Percentiles rank a stretch among this genome's conserved stretches.
Conservation (phyloP, 2,797 vertebrate genomes). For the Paratrypauchen microcephalus region DNA sequence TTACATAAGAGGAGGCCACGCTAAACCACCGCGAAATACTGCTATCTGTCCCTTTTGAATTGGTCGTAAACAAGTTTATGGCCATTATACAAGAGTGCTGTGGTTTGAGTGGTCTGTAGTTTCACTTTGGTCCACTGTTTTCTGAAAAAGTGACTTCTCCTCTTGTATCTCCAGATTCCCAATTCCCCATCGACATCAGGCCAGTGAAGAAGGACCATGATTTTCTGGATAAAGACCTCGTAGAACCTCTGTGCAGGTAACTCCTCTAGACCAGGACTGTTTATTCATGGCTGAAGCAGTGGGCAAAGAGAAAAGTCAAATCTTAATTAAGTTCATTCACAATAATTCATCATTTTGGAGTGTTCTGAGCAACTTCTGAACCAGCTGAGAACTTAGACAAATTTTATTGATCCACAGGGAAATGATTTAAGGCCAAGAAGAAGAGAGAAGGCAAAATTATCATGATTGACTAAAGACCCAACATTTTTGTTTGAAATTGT, state of each 20-base stretch:
- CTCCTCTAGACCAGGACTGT: no score
- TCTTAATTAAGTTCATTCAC: no score
- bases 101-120: neutral
- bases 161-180: slow-evolving; percentile 80
- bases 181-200: slow-evolving; percentile 95
- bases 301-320: no score
- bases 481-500: no score
- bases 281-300: no score
- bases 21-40: slow-evolving; percentile 66
- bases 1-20: slow-evolving; percentile 74
- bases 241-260: slow-evolving; percentile 97
- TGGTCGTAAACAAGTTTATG: slow-evolving; percentile 55
- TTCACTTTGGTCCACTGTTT: slow-evolving; percentile 7
- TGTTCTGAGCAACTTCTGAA: no score
- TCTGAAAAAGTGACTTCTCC: neutral
- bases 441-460: no score
- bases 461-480: no score
- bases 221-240: slow-evolving; percentile 98
- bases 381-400: no score
- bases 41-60: slow-evolving; percentile 63
- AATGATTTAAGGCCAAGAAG: no score
- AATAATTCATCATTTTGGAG: no score
- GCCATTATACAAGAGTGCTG: slow-evolving; percentile 55
- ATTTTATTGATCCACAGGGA: no score
- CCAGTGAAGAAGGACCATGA: slow-evolving; percentile 98